Conservation (phyloP, 2,888 invertebrate species). For the Dryocosmus kuriphilus region DNA sequence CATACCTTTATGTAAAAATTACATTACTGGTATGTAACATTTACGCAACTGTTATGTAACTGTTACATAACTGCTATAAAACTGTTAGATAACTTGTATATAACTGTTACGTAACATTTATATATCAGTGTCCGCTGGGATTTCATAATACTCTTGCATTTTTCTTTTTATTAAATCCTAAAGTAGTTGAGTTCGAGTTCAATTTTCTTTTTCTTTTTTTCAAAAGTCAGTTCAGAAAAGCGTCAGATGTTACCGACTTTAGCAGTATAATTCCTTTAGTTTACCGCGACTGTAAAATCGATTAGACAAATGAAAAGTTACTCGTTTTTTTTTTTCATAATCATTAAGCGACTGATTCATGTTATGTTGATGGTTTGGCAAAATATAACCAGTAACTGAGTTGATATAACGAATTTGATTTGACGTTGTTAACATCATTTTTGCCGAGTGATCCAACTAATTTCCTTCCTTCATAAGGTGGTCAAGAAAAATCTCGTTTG, state of each 20-base stretch:
- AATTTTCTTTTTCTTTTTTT: neutral
- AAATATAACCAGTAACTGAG: slow-evolving; percentile 51
- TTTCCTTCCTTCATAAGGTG: slow-evolving; percentile 46
- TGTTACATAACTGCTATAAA: too few relatives aligned
- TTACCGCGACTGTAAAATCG: slow-evolving; percentile 26
- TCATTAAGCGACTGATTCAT: slow-evolving; percentile 30
- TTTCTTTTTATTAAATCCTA: neutral
- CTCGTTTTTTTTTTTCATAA: slow-evolving; percentile 21
- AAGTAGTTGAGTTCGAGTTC: neutral
- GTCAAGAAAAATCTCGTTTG: neutral
- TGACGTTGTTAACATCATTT: slow-evolving; percentile 46
- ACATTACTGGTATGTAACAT: too few relatives aligned
- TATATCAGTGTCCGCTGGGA: too few relatives aligned
- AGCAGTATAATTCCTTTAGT: neutral
- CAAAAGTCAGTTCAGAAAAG: neutral
- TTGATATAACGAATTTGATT: slow-evolving; percentile 50
- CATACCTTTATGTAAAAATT: too few relatives aligned
- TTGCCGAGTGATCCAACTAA: slow-evolving; percentile 60
- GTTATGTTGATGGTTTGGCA: slow-evolving; percentile 36
- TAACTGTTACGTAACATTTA: too few relatives aligned
- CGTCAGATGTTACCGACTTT: slow-evolving; percentile 19
- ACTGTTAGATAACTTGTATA: too few relatives aligned
- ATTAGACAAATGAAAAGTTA: slow-evolving; percentile 1
- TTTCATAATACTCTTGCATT: slow-evolving; percentile 28
- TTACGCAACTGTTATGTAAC: too few relatives aligned